Evolutionary conservation across 53 echinoderm and acorn worm genomes (phyloP).

Genomic region (Temnopleurus reevesii): DNA sequence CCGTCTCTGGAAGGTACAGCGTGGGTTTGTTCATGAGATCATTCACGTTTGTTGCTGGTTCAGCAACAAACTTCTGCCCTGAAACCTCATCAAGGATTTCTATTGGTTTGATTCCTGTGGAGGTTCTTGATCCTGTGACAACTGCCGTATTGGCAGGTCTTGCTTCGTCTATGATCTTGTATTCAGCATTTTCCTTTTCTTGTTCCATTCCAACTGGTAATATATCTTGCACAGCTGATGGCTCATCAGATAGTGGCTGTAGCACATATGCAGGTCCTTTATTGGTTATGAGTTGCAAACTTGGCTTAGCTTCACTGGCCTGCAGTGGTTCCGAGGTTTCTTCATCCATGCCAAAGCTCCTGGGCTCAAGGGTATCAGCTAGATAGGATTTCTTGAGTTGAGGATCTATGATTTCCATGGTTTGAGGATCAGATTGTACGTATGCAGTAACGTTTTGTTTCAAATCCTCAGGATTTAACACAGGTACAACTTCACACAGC

Average conservation of each 20-base stretch:
- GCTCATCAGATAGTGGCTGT: constrained; percentile 60
- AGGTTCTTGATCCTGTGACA: constrained; percentile 41
- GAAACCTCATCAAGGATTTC: constrained; percentile 40
- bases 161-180: constrained; percentile 50
- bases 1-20: constrained; percentile 43
- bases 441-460: not conserved
- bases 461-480: constrained; percentile 55
- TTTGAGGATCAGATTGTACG: not conserved
- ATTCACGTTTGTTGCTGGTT: constrained; percentile 51
- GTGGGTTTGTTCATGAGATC: constrained; percentile 35
- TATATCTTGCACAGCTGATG: not conserved
- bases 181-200: constrained; percentile 49
- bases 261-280: constrained; percentile 81
- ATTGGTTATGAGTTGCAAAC: constrained; percentile 70
- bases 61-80: constrained; percentile 54
- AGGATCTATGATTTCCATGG: constrained; percentile 33
- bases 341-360: not conserved
- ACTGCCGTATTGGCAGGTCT: constrained; percentile 43
- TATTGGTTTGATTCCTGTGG: constrained; percentile 13
- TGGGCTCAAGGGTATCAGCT: not conserved
- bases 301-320: constrained; percentile 51
- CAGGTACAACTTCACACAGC: constrained; percentile 63
- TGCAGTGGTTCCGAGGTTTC: not conserved
- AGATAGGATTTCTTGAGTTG: not conserved
- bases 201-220: not conserved